Base-by-base conservation (phyloP, 1,140 invertebrate genomes). In the Bicyclus anynana region DNA sequence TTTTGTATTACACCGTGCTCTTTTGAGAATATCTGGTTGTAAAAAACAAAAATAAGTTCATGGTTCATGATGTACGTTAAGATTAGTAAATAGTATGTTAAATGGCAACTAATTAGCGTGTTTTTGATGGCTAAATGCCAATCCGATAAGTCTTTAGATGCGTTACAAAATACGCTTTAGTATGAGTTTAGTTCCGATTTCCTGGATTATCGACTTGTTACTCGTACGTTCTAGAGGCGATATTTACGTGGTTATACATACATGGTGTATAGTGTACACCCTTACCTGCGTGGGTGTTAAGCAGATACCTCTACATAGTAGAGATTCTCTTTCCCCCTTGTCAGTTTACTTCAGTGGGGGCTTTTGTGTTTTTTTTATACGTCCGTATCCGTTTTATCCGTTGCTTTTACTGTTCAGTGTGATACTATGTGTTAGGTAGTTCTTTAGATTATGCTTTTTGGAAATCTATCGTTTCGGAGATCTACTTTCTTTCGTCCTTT, bases 121-220 rank as follows among this genome's bases (percentile, higher is more conserved):
- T 26, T 56, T 12, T 56, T 38, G n/a, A 59, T 48, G 49, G 38
- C 42, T 16, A 48, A 37, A 40, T 53, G 44, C 57, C 50, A 59
- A 47, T 37, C 13, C 37, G 57, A 53, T 59, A 48, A 48, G 18
- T 26, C 5, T 55, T 48, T 12, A 27, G 42, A 16, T 33, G 18
- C 14, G 23, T 53, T 33, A 33, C 12, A 40, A 27, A 18, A 6
- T 6, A 46, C 21, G 23, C 27, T 27, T 16, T 42, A 2, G 37
- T 27, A 52, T 27, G 10, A 14, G 13, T 16, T 9, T 42, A 40
- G 13, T 17, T 21, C 23, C 29, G 16, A 40, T 17, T 18, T 1
- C n/a, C 33, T 37, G 20, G 13, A 50, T 33, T 33, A 33, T n/a
- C 29, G 18, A 5, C 13, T 20, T 20, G 17, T 50, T 35, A n/a